phyloP scores from a whole-genome alignment of 2,113 vertebrate genomes.

The Pterocles gutturalis region DNA sequence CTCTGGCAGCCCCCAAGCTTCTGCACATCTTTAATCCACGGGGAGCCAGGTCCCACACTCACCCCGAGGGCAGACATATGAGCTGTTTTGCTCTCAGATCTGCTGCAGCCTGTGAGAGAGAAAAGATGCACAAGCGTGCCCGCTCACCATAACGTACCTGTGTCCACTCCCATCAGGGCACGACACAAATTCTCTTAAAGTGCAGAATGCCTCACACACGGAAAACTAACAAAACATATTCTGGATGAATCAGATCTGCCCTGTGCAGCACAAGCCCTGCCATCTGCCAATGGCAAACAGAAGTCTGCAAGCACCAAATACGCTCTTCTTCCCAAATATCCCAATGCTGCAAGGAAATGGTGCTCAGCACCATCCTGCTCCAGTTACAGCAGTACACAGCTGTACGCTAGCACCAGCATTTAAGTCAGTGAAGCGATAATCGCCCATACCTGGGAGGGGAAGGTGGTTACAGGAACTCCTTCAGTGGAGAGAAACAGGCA shows the following conservation, averaged over 20 bases:
- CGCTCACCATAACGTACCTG: rapidly evolving
- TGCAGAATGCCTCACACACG: neutral
- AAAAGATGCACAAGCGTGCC: neutral
- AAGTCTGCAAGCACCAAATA: neutral
- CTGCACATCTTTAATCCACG: neutral
- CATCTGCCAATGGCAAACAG: neutral
- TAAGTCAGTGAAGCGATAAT: neutral
- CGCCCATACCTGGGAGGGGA: neutral
- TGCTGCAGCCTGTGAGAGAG: neutral
- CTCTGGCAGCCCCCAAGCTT: neutral
- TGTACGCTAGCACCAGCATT: neutral
- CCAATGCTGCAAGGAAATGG: neutral
- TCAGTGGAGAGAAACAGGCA: neutral
- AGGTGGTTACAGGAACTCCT: neutral
- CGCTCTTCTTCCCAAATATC: neutral
- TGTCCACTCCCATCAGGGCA: neutral
- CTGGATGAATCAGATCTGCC: rapidly evolving
- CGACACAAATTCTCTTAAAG: neutral
- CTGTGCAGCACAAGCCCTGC: neutral
- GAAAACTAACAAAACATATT: neutral
- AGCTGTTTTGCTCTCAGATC: neutral
- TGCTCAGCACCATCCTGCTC: neutral
- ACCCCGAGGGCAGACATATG: neutral
- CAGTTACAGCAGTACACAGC: neutral
- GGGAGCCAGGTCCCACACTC: neutral